Percentiles rank a stretch among this genome's conserved stretches.
Conservation (phyloP, 2,797 vertebrate species). For the Xenentodon cancila region DNA sequence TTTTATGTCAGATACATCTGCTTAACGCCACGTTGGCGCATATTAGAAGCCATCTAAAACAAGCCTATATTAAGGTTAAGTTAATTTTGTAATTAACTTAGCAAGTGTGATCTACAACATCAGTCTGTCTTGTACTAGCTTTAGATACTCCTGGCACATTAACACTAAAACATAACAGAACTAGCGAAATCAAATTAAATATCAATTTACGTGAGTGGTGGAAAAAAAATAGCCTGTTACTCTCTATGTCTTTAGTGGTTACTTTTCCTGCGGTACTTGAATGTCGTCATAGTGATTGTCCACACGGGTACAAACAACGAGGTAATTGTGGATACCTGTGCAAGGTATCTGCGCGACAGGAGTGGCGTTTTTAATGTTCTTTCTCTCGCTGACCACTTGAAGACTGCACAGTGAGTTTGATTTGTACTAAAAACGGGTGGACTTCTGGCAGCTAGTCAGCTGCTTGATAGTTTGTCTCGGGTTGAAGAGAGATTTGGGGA, state of each 20-base stretch:
- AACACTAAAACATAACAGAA: not conserved
- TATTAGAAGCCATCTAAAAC: not conserved
- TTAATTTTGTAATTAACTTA: constrained; percentile 6
- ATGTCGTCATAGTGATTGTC: constrained; percentile 31
- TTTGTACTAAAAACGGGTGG: not conserved
- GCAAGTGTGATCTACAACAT: not conserved
- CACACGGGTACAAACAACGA: not conserved
- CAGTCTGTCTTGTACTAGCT: not conserved
- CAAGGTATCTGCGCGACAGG: not conserved
- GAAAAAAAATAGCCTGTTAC: too few relatives aligned
- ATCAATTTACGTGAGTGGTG: not conserved
- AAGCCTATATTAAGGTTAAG: not conserved
- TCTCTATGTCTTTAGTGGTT: rapidly evolving
- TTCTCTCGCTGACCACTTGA: not conserved
- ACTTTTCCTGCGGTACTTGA: constrained; percentile 19
- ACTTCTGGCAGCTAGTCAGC: not conserved
- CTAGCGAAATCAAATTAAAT: too few relatives aligned
- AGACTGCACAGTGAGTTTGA: constrained; percentile 15
- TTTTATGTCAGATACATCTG: too few relatives aligned
- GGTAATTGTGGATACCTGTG: constrained; percentile 45
- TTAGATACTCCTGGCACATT: not conserved
- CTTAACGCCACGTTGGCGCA: not conserved
- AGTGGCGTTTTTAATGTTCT: not conserved
- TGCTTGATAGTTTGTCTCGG: constrained; percentile 13
- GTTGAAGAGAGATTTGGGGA: not conserved